Evolutionary conservation across 2,797 vertebrate species (phyloP).

Genomic region (Otolemur crassicaudatus): DNA sequence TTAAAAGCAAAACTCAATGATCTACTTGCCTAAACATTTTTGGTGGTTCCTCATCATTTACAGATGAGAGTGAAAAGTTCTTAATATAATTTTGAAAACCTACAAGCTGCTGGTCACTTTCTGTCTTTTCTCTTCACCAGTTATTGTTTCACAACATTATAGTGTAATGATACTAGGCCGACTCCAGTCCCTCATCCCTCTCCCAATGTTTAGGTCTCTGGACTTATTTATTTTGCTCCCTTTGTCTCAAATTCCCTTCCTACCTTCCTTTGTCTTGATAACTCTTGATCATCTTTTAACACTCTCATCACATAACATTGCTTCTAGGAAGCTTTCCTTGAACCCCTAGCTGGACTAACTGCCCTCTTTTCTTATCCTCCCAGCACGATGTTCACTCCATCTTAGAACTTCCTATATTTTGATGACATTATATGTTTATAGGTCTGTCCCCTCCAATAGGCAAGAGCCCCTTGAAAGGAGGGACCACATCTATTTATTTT

Average conservation of each 20-base stretch:
- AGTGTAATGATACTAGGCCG: neutral
- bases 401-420: neutral
- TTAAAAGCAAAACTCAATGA: neutral
- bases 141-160: neutral
- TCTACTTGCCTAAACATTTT: neutral
- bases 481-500: neutral
- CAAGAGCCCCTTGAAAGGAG: neutral
- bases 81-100: neutral
- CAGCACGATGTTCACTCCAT: neutral
- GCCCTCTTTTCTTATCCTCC: neutral
- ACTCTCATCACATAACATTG: neutral
- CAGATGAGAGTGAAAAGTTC: neutral
- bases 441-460: neutral
- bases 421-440: neutral
- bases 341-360: neutral
- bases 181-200: neutral
- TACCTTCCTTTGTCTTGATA: neutral
- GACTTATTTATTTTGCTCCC: conserved; percentile 15
- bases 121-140: neutral
- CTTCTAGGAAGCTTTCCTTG: neutral
- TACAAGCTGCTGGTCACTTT: neutral
- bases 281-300: neutral
- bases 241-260: neutral
- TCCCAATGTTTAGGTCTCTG: neutral
- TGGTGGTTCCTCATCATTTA: neutral